phyloP scores from a whole-genome alignment of 2,113 vertebrate species.

The Sarotherodon lohbergeri region DNA sequence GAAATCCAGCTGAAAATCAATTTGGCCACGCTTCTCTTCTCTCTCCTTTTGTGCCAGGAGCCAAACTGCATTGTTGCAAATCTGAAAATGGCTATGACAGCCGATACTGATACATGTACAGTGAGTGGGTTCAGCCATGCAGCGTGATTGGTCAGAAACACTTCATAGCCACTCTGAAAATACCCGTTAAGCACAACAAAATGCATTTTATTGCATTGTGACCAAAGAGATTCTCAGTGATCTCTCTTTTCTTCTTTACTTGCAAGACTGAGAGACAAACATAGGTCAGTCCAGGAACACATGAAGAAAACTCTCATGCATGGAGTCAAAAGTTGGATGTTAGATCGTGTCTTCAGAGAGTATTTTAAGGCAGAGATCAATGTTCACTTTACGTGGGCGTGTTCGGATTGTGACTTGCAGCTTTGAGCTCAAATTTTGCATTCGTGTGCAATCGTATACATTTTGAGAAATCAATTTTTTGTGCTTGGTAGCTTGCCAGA shows the following conservation, averaged over 20 bases:
- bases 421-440: not conserved
- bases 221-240: not conserved
- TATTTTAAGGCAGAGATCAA: not conserved
- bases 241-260: not conserved
- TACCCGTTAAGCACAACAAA: not conserved
- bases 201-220: not conserved
- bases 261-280: not conserved
- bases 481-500: constrained; percentile 5
- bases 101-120: not conserved
- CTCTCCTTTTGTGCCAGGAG: not conserved
- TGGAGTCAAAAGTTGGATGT: not conserved
- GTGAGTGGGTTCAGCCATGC: not conserved
- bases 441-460: not conserved
- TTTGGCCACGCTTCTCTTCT: constrained; percentile 3
- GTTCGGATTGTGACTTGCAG: constrained; percentile 16
- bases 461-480: not conserved
- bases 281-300: not conserved
- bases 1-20: constrained; percentile 58
- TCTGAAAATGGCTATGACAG: constrained; percentile 13
- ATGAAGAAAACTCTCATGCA: not conserved
- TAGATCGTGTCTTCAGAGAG: constrained; percentile 10
- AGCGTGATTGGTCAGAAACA: not conserved
- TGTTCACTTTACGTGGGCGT: not conserved
- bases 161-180: not conserved
- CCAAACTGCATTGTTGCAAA: constrained; percentile 16